Percentiles rank a stretch among this genome's conserved stretches.
These are phyloP conservation scores for Tholera decimalis DNA, from an alignment of 2,888 invertebrate species.

Conservation along the genomic window DNA sequence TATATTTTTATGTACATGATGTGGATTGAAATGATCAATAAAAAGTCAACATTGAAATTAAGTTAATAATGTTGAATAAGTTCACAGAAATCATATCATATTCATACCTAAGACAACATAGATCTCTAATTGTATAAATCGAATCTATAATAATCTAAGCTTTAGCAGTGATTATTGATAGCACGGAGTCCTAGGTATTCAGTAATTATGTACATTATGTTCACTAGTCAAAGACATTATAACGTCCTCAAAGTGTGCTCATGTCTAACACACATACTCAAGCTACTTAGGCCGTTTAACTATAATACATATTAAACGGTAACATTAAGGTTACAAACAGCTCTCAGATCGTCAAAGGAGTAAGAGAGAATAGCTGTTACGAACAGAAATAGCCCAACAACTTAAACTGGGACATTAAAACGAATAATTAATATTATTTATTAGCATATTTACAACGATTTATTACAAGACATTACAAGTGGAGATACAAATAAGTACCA, in stretches of 20 bases:
- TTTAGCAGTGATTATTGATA: constrained; percentile 6
- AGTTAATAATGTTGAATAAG: not conserved
- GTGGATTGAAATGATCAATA: not conserved
- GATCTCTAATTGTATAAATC: not conserved
- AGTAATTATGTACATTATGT: not conserved
- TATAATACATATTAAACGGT: constrained; percentile 36
- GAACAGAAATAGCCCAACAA: not conserved
- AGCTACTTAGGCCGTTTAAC: constrained; percentile 20
- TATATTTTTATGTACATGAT: not conserved
- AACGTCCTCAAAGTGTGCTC: constrained; percentile 35
- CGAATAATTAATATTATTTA: constrained; percentile 29
- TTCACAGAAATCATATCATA: constrained; percentile 8
- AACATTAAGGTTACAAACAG: constrained; percentile 25
- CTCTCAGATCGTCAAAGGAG: constrained; percentile 3
- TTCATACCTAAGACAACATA: constrained; percentile 1
- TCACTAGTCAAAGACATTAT: constrained; percentile 44
- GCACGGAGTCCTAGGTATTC: not conserved
- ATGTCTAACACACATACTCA: constrained; percentile 20
- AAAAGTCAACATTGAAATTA: not conserved
- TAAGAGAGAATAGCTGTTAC: too few relatives aligned
- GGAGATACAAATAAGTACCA: constrained; percentile 28
- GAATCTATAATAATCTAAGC: constrained; percentile 1
- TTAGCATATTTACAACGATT: constrained; percentile 34
- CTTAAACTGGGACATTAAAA: constrained; percentile 3
- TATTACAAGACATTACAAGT: constrained; percentile 26